These are phyloP conservation scores for Cyprinodon brontotheroides DNA, from an alignment of 2,113 vertebrate species.

Conservation along the genomic window DNA sequence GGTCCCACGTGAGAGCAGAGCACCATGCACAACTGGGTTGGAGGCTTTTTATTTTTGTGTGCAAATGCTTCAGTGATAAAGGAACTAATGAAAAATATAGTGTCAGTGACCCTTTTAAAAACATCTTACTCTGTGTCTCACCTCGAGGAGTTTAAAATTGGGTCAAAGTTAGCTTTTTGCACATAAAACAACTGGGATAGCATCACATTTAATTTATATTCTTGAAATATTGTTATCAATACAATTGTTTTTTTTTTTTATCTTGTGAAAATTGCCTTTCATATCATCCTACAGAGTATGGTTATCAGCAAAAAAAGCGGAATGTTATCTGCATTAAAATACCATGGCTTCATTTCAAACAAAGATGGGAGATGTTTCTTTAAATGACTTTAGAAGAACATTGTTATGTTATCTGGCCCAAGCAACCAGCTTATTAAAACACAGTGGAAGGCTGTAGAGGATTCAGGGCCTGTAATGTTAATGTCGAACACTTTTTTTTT, in stretches of 20 bases:
- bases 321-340: not conserved
- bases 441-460: conserved; percentile 10
- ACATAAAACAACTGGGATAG: not conserved
- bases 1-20: conserved; percentile 3
- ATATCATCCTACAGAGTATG: not conserved
- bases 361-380: conserved; percentile 2
- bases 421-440: conserved; percentile 21
- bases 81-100: conserved; percentile 44
- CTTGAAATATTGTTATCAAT: too few relatives aligned
- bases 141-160: conserved; percentile 39
- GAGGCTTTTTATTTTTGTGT: not conserved
- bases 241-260: too few relatives aligned
- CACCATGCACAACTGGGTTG: not conserved
- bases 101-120: conserved; percentile 59
- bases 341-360: conserved; percentile 2
- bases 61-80: conserved; percentile 45
- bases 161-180: conserved; percentile 19
- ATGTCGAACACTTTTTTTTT: conserved; percentile 35
- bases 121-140: conserved; percentile 35
- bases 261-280: too few relatives aligned
- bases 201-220: not conserved
- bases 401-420: conserved; percentile 9
- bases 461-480: conserved; percentile 34
- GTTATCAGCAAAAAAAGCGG: not conserved
- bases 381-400: conserved; percentile 12